Conservation (phyloP, 1,140 invertebrate species). For the Lutraria rhynchaena region DNA sequence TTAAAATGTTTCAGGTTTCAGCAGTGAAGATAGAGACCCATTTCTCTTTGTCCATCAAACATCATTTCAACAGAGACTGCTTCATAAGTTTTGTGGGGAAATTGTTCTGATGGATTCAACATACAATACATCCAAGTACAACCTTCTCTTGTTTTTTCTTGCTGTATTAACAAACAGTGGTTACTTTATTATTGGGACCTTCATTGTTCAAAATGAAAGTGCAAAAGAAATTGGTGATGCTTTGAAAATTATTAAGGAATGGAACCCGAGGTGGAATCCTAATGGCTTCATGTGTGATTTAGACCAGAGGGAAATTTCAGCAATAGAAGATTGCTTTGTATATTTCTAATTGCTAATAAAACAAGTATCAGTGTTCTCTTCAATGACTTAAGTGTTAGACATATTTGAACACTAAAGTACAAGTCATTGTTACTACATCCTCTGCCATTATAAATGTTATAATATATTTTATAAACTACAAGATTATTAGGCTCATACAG, state of each 20-base stretch:
- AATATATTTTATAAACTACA: too few relatives aligned
- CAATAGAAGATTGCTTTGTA: too few relatives aligned
- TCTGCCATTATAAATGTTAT: too few relatives aligned
- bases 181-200: background rate
- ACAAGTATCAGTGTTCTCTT: too few relatives aligned
- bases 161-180: constrained; percentile 1
- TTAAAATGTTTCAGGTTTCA: too few relatives aligned
- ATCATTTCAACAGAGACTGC: background rate
- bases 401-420: too few relatives aligned
- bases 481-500: too few relatives aligned
- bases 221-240: background rate
- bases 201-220: background rate
- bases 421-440: too few relatives aligned
- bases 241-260: background rate
- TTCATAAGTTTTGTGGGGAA: background rate
- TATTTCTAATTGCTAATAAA: too few relatives aligned
- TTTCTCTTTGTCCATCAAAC: constrained; percentile 11
- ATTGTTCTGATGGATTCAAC: constrained; percentile 13
- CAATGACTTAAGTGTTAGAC: too few relatives aligned
- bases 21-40: too few relatives aligned
- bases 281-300: background rate
- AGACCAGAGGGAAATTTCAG: background rate
- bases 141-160: background rate
- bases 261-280: background rate
- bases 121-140: background rate